phyloP scores from a whole-genome alignment of 2,113 vertebrate species.

The Embiotoca jacksoni region DNA sequence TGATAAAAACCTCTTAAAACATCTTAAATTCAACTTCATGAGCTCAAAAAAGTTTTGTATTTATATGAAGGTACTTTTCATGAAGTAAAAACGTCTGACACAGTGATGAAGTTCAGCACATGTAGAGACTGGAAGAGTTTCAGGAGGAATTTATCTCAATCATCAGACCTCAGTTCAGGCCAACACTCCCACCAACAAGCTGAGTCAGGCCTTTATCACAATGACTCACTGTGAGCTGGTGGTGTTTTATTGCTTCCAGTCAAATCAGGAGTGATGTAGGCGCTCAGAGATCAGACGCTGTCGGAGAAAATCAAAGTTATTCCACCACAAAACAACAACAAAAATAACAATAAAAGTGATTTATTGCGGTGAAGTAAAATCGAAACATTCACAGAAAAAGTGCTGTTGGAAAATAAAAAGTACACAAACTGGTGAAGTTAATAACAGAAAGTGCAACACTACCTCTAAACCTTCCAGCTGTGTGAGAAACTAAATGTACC shows the following conservation, averaged over 20 bases:
- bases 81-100: neutral
- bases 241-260: neutral
- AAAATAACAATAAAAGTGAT: slow-evolving; percentile 56
- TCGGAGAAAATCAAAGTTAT: slow-evolving; percentile 4
- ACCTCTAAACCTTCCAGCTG: neutral
- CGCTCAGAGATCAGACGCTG: neutral
- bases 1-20: neutral
- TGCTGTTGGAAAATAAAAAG: slow-evolving; percentile 39
- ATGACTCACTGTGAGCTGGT: slow-evolving; percentile 58
- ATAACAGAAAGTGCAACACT: slow-evolving; percentile 25
- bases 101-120: slow-evolving; percentile 27
- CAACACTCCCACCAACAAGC: slow-evolving; percentile 52
- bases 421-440: slow-evolving; percentile 23
- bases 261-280: neutral
- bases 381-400: slow-evolving; percentile 66
- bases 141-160: slow-evolving; percentile 12
- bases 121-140: slow-evolving; percentile 43
- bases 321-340: neutral
- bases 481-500: slow-evolving; percentile 17
- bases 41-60: neutral
- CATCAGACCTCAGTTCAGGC: neutral
- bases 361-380: slow-evolving; percentile 72
- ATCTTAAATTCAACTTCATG: neutral
- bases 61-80: neutral
- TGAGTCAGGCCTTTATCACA: slow-evolving; percentile 31